Percentiles rank a stretch among this genome's conserved stretches.
These are phyloP conservation scores for Xestia c-nigrum DNA, from an alignment of 2,888 invertebrate species.

Conservation along the genomic window DNA sequence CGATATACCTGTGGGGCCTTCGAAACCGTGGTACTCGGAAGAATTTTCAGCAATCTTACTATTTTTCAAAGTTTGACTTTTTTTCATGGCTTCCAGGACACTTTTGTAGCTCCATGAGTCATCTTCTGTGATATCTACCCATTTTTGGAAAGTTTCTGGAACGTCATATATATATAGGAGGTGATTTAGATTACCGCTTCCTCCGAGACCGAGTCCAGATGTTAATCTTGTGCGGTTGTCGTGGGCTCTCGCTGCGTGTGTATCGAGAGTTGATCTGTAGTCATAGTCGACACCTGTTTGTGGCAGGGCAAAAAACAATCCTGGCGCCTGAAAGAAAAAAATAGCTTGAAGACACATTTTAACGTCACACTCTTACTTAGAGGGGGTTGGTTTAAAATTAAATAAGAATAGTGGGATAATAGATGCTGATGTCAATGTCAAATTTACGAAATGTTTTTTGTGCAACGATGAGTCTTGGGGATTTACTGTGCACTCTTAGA, in stretches of 20 bases:
- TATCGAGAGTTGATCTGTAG: slow-evolving; percentile 38
- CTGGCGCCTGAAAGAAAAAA: slow-evolving; percentile 31
- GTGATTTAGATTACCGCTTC: slow-evolving; percentile 44
- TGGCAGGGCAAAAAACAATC: slow-evolving; percentile 24
- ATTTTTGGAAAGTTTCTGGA: slow-evolving; percentile 27
- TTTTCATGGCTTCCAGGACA: slow-evolving; percentile 43
- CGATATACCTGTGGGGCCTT: slow-evolving; percentile 48
- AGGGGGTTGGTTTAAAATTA: not conserved
- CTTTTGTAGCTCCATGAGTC: slow-evolving; percentile 35
- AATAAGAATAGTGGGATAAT: not conserved
- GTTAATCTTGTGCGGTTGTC: slow-evolving; percentile 42
- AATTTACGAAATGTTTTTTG: not conserved
- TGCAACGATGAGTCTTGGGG: not conserved
- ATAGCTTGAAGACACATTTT: not conserved
- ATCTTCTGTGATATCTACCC: slow-evolving; percentile 30
- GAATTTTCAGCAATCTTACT: slow-evolving; percentile 19
- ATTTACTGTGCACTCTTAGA: not conserved
- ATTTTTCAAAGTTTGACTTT: slow-evolving; percentile 44
- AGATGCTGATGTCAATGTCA: not conserved
- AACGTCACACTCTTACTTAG: not conserved
- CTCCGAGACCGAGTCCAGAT: slow-evolving; percentile 48
- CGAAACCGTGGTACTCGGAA: slow-evolving; percentile 41
- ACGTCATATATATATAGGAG: slow-evolving; percentile 19
- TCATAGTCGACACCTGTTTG: slow-evolving; percentile 30
- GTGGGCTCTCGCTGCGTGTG: slow-evolving; percentile 31